Evolutionary conservation across 2,888 invertebrate genomes (phyloP).

Genomic region (Hyposoter dolosus): DNA sequence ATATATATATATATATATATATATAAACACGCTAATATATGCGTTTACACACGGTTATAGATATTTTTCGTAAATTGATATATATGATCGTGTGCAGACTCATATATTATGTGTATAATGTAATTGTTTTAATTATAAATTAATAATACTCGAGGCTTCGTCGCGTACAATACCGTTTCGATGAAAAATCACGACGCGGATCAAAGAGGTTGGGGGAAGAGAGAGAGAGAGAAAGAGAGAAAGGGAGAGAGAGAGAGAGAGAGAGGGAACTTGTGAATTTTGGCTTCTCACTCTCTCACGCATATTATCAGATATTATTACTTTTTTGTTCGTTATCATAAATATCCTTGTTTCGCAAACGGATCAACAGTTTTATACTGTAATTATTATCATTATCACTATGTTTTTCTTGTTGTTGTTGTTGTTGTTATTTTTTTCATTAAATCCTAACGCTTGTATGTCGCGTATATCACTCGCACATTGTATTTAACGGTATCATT

Average conservation of each 20-base stretch:
- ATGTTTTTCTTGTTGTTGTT: conserved; percentile 48
- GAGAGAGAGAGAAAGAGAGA: conserved; percentile 42
- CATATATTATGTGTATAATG: conserved; percentile 11
- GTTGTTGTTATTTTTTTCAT: not conserved
- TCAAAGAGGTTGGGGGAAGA: conserved; percentile 26
- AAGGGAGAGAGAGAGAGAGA: conserved; percentile 51
- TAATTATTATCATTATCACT: conserved; percentile 63
- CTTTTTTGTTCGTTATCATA: conserved; percentile 45
- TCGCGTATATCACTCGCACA: conserved; percentile 71
- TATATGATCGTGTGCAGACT: not conserved
- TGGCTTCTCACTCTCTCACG: conserved; percentile 63
- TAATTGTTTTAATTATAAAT: conserved; percentile 69
- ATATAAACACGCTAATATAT: not conserved
- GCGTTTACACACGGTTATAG: not conserved
- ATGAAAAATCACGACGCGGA: conserved; percentile 49
- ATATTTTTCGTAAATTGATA: not conserved
- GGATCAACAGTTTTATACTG: conserved; percentile 50
- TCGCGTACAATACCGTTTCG: conserved; percentile 31
- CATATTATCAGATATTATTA: conserved; percentile 52
- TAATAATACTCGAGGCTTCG: conserved; percentile 73
- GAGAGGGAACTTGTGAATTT: conserved; percentile 61
- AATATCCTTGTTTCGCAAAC: conserved; percentile 54
- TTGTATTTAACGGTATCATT: conserved; percentile 57
- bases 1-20: conserved; percentile 30
- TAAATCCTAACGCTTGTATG: conserved; percentile 66